Conservation (phyloP, 2,113 vertebrate genomes). For the Chrysochloris asiatica region DNA sequence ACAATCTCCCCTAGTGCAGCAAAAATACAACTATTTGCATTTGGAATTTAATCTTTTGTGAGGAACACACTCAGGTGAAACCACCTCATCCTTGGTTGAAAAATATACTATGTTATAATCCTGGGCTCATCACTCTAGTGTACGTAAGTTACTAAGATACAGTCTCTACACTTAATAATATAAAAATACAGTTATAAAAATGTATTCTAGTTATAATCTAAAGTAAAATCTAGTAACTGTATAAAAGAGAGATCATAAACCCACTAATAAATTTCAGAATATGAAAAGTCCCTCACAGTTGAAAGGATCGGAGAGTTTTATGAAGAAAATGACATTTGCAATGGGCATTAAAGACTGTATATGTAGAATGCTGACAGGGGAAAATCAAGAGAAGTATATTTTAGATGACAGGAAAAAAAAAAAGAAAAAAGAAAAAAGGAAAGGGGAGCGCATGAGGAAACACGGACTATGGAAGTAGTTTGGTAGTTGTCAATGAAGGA, state of each 20-base stretch:
- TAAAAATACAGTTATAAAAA: slow-evolving; percentile 4
- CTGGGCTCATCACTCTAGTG: not conserved
- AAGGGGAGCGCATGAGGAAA: not conserved
- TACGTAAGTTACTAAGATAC: not conserved
- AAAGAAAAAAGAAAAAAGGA: slow-evolving; percentile 48
- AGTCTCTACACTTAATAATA: not conserved
- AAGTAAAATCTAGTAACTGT: slow-evolving; percentile 3
- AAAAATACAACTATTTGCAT: not conserved
- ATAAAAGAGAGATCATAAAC: slow-evolving; percentile 35
- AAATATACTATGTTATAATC: not conserved
- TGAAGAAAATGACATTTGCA: slow-evolving; percentile 20
- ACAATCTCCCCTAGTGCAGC: not conserved
- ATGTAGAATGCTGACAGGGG: not conserved
- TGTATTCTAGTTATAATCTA: not conserved
- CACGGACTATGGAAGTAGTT: not conserved
- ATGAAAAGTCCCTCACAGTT: not conserved
- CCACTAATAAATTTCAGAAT: slow-evolving; percentile 20
- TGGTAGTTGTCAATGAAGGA: not conserved
- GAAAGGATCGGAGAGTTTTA: slow-evolving; percentile 27
- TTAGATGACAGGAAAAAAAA: slow-evolving; percentile 10
- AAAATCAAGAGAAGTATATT: not conserved
- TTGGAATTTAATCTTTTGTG: not conserved
- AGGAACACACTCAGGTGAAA: not conserved
- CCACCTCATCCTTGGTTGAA: not conserved
- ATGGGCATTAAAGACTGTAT: slow-evolving; percentile 30